Evolutionary conservation across 1,140 invertebrate genomes (phyloP).

Genomic region (Pseudoatta argentina): DNA sequence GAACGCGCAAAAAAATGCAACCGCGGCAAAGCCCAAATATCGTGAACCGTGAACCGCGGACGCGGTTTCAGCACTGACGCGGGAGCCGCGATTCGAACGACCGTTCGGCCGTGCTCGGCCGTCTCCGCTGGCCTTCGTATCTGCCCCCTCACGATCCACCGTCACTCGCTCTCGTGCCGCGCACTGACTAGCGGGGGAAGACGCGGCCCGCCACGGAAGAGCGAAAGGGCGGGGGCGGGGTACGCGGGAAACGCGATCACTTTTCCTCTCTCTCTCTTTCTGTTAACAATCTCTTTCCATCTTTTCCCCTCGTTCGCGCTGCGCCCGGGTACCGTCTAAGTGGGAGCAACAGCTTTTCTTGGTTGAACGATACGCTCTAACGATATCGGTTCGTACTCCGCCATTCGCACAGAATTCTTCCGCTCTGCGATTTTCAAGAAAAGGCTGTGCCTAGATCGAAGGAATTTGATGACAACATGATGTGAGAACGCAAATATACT

Average conservation of each 20-base stretch:
- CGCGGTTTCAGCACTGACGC: constrained; percentile 86
- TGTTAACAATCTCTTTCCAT: background rate
- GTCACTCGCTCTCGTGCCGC: constrained; percentile 71
- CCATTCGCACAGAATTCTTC: constrained; percentile 9
- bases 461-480: background rate
- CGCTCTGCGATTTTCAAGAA: constrained; percentile 10
- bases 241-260: constrained; percentile 32
- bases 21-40: constrained; percentile 81
- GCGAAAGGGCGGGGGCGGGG: constrained; percentile 17
- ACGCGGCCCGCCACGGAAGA: constrained; percentile 38
- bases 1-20: constrained; percentile 64
- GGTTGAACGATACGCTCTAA: constrained; percentile 17
- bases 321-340: constrained; percentile 1
- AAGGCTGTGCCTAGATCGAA: background rate
- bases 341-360: constrained; percentile 59
- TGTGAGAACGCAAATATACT: background rate
- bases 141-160: constrained; percentile 73
- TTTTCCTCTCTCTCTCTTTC: constrained; percentile 38
- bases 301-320: background rate
- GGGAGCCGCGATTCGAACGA: constrained; percentile 85
- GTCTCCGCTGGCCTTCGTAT: constrained; percentile 76
- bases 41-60: constrained; percentile 86
- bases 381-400: constrained; percentile 8
- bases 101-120: constrained; percentile 83
- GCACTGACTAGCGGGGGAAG: constrained; percentile 54